Evolutionary conservation across 2,797 vertebrate genomes (phyloP), one percentile per base, ranked within the genome.

Genomic region (Hoplostethus mediterraneus): DNA sequence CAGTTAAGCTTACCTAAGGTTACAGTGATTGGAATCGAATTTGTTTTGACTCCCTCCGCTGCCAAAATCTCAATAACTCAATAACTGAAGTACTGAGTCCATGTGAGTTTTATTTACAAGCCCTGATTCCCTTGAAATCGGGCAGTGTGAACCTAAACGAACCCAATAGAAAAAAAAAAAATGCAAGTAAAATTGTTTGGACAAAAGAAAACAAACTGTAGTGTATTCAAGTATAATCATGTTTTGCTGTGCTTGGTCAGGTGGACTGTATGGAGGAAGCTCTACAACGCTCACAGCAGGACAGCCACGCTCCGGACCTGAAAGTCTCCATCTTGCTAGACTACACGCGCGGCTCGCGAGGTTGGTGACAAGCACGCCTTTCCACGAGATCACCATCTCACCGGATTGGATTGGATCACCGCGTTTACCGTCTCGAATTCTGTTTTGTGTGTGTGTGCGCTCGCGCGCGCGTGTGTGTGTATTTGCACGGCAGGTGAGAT

Each of bases 321-420:
- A 95, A 94, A 84, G 96, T 99, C 69, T 98, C 97, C 57, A 85
- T 99, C 47, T 86, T 99, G 21, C 87, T 99, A 25, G 98, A 99
- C 91, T 97, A 96, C 88, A 98, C 96, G 0, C 95, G 98, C 4
- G 98, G 98, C 48, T 99, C 98, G 4, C 90, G 98, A 95, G 98
- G 98, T 98, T n/a, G 1, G 60, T 0, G 3, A 40, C 3, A 0
- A 21, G n/a, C 12, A 11, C 25, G 49, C 49, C 36, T 49, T 25
- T 6, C 33, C 3, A 0, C 11, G 3, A 14, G 4, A 8, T 16
- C 7, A n/a, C 14, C 16, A 30, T 17, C 44, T 6, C 3, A 0
- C 12, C 3, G 1, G 55, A n/a, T 66, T 55, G 13, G 12, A 4
- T 0, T 12, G 9, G 17, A 47, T 14, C 31, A 0, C 7, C 6